Evolutionary conservation across 2,888 invertebrate genomes (phyloP).

Genomic region (Lepidocyrtoides sp.): DNA sequence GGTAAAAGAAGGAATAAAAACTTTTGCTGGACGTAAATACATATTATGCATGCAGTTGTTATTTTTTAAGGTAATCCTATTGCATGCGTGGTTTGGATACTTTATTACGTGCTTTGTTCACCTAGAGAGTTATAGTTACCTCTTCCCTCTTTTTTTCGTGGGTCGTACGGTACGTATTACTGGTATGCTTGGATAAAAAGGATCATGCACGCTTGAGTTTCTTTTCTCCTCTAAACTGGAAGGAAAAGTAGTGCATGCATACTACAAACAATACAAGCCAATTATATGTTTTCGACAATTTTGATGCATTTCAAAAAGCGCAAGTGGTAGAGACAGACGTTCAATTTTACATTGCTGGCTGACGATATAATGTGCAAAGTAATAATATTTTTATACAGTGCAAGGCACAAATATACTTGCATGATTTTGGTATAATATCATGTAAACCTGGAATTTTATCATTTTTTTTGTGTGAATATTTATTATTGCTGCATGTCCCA

Average conservation of each 20-base stretch:
- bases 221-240: background rate
- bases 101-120: background rate
- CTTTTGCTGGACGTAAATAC: background rate
- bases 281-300: slow-evolving; percentile 8
- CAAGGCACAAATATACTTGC: no score
- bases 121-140: background rate
- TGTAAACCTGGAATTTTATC: no score
- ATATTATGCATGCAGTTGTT: background rate
- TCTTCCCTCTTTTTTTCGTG: background rate
- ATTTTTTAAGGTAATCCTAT: slow-evolving; percentile 4
- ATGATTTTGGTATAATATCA: no score
- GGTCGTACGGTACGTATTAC: background rate
- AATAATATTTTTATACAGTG: no score
- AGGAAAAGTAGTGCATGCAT: background rate
- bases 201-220: background rate
- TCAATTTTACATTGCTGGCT: no score
- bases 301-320: background rate
- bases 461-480: no score
- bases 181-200: background rate
- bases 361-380: no score
- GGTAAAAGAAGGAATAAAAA: background rate
- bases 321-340: background rate
- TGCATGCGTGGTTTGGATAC: slow-evolving; percentile 29
- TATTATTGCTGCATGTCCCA: no score
- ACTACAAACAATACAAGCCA: background rate